phyloP scores from a whole-genome alignment of 2,888 invertebrate species.

The Linnaemya tessellans region DNA sequence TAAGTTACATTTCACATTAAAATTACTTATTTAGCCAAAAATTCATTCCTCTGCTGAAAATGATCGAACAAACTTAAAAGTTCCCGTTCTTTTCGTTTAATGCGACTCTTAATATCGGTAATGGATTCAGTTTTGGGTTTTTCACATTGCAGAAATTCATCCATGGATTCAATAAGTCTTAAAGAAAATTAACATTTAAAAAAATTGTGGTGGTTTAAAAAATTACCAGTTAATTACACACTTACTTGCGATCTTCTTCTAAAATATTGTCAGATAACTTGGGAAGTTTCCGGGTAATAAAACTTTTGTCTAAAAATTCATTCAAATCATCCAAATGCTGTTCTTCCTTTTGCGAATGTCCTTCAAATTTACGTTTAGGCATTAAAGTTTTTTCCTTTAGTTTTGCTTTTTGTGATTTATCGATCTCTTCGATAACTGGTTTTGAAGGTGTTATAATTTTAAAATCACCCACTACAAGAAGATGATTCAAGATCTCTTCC shows the following conservation, averaged over 20 bases:
- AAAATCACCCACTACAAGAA: slow-evolving; percentile 76
- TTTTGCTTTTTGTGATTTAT: slow-evolving; percentile 72
- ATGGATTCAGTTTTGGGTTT: slow-evolving; percentile 78
- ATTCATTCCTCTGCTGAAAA: slow-evolving; percentile 69
- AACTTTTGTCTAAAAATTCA: slow-evolving; percentile 78
- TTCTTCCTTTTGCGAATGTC: slow-evolving; percentile 77
- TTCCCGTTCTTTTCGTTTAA: slow-evolving; percentile 79
- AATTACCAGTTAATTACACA: not conserved
- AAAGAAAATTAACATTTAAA: slow-evolving; percentile 26
- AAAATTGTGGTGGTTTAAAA: not conserved
- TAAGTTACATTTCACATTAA: not conserved
- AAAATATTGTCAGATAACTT: slow-evolving; percentile 51
- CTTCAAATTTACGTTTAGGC: slow-evolving; percentile 75
- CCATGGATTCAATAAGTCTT: slow-evolving; percentile 77
- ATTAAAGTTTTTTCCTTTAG: slow-evolving; percentile 70
- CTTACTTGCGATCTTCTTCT: slow-evolving; percentile 73
- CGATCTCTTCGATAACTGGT: slow-evolving; percentile 75
- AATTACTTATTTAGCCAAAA: slow-evolving; percentile 44
- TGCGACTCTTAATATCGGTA: slow-evolving; percentile 77
- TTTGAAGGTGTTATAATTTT: slow-evolving; percentile 76
- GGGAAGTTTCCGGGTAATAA: slow-evolving; percentile 75
- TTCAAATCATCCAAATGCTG: slow-evolving; percentile 78
- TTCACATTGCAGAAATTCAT: slow-evolving; percentile 76
- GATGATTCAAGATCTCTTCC: slow-evolving; percentile 77
- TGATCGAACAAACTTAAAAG: slow-evolving; percentile 78